Conservation (phyloP, 2,888 invertebrate species). For the Anorthoa munda region DNA sequence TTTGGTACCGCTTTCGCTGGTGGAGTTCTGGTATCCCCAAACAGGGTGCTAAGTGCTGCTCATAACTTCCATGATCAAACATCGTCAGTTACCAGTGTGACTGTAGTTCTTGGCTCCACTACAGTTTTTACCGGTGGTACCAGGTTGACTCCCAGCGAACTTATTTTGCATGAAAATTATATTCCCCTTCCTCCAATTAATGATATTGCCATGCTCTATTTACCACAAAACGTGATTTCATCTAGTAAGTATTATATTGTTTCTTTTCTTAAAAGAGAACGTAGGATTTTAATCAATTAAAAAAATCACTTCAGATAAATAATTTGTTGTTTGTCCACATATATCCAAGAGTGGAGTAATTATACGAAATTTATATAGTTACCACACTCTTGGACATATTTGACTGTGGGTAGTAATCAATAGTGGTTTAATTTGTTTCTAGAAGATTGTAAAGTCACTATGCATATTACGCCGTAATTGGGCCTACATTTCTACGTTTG, state of each 20-base stretch:
- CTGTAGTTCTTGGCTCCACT: slow-evolving; percentile 77
- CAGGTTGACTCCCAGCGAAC: slow-evolving; percentile 68
- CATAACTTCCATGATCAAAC: slow-evolving; percentile 79
- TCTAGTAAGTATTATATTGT: slow-evolving; percentile 7
- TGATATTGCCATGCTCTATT: slow-evolving; percentile 75
- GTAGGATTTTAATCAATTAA: no score
- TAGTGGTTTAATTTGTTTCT: no score
- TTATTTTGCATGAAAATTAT: slow-evolving; percentile 74
- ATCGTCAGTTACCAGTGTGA: slow-evolving; percentile 53
- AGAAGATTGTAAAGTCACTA: no score
- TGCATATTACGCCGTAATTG: no score
- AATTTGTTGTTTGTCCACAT: no score
- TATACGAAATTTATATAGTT: not conserved
- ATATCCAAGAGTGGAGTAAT: not conserved
- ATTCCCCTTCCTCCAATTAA: slow-evolving; percentile 69
- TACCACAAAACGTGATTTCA: slow-evolving; percentile 51
- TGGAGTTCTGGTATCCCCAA: slow-evolving; percentile 61
- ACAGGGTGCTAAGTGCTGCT: slow-evolving; percentile 75
- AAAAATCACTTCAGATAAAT: no score
- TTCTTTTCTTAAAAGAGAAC: not conserved
- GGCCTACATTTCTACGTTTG: no score
- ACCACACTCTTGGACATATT: no score
- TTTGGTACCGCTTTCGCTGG: slow-evolving; percentile 66
- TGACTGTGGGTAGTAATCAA: no score
- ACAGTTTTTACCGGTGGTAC: slow-evolving; percentile 76